Evolutionary conservation across 2,888 invertebrate species (phyloP).

Genomic region (Eulithis testata): DNA sequence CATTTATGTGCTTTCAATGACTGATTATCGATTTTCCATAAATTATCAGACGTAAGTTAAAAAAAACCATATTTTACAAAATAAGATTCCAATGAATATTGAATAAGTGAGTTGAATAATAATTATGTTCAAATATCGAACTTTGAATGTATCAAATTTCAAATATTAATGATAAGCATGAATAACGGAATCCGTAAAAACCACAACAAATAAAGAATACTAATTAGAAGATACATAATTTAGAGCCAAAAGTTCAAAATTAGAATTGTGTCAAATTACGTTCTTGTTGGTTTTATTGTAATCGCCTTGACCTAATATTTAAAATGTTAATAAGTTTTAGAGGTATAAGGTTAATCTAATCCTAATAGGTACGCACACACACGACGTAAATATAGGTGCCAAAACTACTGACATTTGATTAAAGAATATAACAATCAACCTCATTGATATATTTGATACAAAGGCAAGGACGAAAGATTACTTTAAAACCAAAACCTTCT

Average conservation of each 20-base stretch:
- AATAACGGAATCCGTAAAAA: slow-evolving; percentile 11
- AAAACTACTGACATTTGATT: too few relatives aligned
- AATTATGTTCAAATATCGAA: slow-evolving; percentile 17
- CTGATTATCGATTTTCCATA: too few relatives aligned
- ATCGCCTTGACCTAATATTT: slow-evolving; percentile 37
- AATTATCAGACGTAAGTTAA: too few relatives aligned
- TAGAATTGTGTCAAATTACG: slow-evolving; percentile 17
- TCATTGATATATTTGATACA: too few relatives aligned
- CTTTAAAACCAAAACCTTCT: not conserved
- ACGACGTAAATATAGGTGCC: not conserved
- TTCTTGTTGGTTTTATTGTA: slow-evolving; percentile 17
- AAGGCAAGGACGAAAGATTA: not conserved
- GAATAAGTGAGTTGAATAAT: not conserved
- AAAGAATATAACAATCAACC: too few relatives aligned
- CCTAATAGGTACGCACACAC: slow-evolving; percentile 8
- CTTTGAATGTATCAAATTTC: slow-evolving; percentile 9
- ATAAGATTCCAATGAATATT: not conserved
- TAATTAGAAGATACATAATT: slow-evolving; percentile 14
- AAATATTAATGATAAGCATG: slow-evolving; percentile 8
- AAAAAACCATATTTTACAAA: too few relatives aligned
- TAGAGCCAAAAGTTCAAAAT: slow-evolving; percentile 12
- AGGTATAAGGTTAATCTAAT: slow-evolving; percentile 19
- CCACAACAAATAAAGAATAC: slow-evolving; percentile 18
- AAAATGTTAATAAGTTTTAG: slow-evolving; percentile 7
- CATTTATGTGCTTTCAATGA: too few relatives aligned